Base-by-base conservation (phyloP, 2,888 invertebrate species). In the Ectobius pallidus region DNA sequence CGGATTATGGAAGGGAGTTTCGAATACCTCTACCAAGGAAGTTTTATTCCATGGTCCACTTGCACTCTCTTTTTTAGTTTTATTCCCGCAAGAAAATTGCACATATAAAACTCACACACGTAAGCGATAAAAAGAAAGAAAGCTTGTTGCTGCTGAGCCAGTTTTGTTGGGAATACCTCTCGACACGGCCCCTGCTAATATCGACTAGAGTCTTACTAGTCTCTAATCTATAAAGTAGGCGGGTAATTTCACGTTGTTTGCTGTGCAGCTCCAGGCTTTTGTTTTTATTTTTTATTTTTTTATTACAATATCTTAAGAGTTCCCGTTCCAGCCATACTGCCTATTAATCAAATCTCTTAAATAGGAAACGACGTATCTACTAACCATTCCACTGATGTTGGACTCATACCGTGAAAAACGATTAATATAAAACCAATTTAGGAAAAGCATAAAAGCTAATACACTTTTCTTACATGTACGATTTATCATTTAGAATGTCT, bases 161-260 rank as follows among this genome's bases (percentile, higher is more conserved):
- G 58, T 58, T 58, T 58, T 58, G 58, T 58, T 32, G 16, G 30
- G 30, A 27, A 27, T 2, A 55, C 14, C 27, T n/a, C 3, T 3
- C 55, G 46, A n/a, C 46, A 14, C 11, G 3, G 25, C 22, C 11
- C 58, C 30, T 30, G 58, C 30, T 58, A 16, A 58, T 58, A 58
- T 1, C 25, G 52, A 25, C 44, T 65, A 65, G 20, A n/a, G 39
- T 42, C 49, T 25, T 20, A n/a, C 49, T 14, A 14, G 55, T 27
- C 58, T 42, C 61, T 70, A 70, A 70, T 70, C 70, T 70, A 70
- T 70, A 70, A 70, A 61, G 58, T 34, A 58, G 70, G 70, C 61
- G 70, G 42, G 70, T 70, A 27, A 61, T 61, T 70, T 70, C 70
- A 70, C 70, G 70, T 70, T 70, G 70, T 70, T 70, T 70, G 70